Conservation (phyloP, 2,113 vertebrate species). For the Corythornis cristatus region DNA sequence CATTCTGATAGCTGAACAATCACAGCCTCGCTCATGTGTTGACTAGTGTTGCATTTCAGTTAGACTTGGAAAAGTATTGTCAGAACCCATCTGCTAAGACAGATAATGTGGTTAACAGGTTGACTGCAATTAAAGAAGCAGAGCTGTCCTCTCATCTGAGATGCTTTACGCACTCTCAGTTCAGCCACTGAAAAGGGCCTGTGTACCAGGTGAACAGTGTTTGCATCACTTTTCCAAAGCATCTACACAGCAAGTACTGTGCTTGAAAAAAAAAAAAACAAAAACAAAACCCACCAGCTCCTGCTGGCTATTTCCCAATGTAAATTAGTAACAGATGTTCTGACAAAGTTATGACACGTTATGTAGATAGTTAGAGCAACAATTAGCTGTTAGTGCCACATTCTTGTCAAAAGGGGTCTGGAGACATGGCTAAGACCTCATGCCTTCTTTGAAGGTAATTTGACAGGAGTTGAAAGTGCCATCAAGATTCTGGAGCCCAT, state of each 20-base stretch:
- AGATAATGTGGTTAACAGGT: background rate
- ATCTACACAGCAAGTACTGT: background rate
- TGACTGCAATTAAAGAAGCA: conserved; percentile 11
- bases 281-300: background rate
- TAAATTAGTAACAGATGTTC: conserved; percentile 58
- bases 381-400: background rate
- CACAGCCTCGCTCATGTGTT: background rate
- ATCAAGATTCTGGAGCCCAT: background rate
- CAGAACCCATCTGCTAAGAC: conserved; percentile 10
- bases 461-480: background rate
- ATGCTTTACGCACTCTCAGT: background rate
- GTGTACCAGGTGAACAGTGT: background rate
- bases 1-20: background rate
- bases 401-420: conserved; percentile 1
- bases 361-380: background rate
- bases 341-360: conserved; percentile 4
- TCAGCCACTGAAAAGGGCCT: background rate
- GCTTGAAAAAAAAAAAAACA: background rate
- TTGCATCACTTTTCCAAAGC: background rate
- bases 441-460: background rate
- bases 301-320: background rate
- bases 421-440: background rate
- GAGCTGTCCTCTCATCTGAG: conserved; percentile 11
- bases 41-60: background rate
- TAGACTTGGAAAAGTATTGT: conserved; percentile 1